A percentile compares a stretch with the other conserved stretches of the same genome.
These are phyloP conservation scores for Hoplias malabaricus DNA, from an alignment of 2,113 vertebrate genomes.

Conservation along the genomic window DNA sequence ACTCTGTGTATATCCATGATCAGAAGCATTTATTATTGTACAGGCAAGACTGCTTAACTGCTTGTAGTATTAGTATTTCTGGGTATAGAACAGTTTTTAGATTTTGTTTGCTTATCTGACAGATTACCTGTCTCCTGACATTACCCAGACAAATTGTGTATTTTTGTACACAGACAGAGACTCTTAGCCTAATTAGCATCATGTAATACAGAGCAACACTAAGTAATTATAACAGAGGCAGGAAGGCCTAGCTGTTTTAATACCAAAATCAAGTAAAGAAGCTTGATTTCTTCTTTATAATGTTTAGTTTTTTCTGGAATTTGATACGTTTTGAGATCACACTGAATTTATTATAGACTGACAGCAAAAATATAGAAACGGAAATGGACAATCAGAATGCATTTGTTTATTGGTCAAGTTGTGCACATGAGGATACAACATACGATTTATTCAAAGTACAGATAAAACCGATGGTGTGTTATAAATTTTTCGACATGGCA, in stretches of 20 bases:
- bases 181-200: not conserved
- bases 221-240: not conserved
- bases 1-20: not conserved
- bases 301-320: no score
- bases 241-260: not conserved
- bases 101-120: not conserved
- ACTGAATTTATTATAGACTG: no score
- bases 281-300: no score
- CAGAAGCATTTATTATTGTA: no score
- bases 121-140: not conserved
- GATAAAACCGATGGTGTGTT: no score
- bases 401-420: no score
- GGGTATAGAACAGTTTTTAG: not conserved
- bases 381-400: no score
- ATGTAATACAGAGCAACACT: not conserved
- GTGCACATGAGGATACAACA: no score
- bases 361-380: no score
- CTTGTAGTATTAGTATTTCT: not conserved
- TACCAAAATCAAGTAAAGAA: not conserved
- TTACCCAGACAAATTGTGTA: not conserved
- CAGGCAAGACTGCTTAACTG: not conserved
- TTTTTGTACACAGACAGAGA: not conserved
- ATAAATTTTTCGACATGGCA: no score
- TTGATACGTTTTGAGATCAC: no score
- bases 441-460: no score